Base-by-base conservation (phyloP, 2,888 invertebrate genomes). In the Dynastes hyllus region DNA sequence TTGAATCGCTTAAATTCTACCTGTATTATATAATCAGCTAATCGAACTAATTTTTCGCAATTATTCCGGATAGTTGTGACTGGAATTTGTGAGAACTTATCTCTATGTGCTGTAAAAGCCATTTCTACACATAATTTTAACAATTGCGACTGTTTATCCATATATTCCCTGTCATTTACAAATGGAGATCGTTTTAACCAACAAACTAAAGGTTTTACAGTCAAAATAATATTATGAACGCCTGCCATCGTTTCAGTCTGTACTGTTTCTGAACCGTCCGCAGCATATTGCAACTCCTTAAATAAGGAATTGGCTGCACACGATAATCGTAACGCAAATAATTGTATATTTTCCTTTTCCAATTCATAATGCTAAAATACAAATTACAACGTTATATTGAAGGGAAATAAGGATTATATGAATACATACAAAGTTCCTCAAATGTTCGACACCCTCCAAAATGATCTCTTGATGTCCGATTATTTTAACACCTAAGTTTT, bases 391-490 rank as follows among this genome's bases (percentile, higher is more conserved):
- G 80, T 70, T 55, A 29, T 78, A 82, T 76, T 65, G 76, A 70
- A 75, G 27, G 55, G 79, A 77, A 80, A 58, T 77, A 77, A 61
- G 40, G 37, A 63, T 51, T 22, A 9, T n/a, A 22, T 29, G 71
- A 9, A 29, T 53, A 90, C 94, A 92, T 90, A 96, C 96, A 90
- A 98, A 95, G 90, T 96, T 95, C 84, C 95, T 91, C 67, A 98
- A 91, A 84, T 97, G 95, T 85, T 97, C 97, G 13, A 98, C 95
- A 71, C 97, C 97, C 89, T 98, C 97, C 66, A 98, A 91, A 81
- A 98, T 93, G 76, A 97, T 93, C 88, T 98, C 98, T 88, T 98
- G 97, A 88, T 98, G 98, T 9, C 98, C 98, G 81, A 98, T 93
- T 87, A 95, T 94, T 80, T 91, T 91, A 86, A 98, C 94, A 29